phyloP scores from a whole-genome alignment of 2,113 vertebrate species.

The Pteruthius melanotis region DNA sequence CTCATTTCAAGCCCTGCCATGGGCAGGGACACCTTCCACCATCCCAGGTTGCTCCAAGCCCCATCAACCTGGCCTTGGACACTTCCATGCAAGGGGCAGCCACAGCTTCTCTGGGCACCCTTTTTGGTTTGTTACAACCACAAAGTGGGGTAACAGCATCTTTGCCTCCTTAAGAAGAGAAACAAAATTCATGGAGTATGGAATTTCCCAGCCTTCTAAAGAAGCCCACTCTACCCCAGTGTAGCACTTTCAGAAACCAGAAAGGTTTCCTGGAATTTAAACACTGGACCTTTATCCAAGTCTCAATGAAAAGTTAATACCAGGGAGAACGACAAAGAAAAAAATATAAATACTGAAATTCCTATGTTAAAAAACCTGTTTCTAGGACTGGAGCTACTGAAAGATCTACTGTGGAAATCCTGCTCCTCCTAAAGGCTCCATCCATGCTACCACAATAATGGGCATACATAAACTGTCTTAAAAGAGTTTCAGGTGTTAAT shows the following conservation, averaged over 20 bases:
- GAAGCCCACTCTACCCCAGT: background rate
- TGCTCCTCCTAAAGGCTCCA: background rate
- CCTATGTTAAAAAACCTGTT: background rate
- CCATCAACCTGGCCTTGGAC: background rate
- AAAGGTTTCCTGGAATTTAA: background rate
- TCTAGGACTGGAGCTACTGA: background rate
- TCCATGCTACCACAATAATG: background rate
- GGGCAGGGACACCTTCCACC: background rate
- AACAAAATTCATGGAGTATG: background rate
- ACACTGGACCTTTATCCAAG: background rate
- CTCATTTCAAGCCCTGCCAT: background rate
- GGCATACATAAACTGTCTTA: background rate
- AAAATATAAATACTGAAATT: background rate
- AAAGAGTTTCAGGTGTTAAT: background rate
- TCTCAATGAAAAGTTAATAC: background rate
- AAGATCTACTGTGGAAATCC: background rate
- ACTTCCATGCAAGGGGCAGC: background rate
- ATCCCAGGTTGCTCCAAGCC: rapidly evolving
- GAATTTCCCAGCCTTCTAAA: background rate
- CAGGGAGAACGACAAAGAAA: background rate
- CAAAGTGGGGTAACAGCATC: background rate
- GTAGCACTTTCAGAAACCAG: background rate
- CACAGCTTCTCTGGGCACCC: background rate
- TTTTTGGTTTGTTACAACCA: too few relatives aligned
- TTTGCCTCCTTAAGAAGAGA: background rate